These are phyloP conservation scores for Aphrocallistes beatrix DNA, from an alignment of 37 sponge, comb jelly and placozoan species.

Conservation along the genomic window DNA sequence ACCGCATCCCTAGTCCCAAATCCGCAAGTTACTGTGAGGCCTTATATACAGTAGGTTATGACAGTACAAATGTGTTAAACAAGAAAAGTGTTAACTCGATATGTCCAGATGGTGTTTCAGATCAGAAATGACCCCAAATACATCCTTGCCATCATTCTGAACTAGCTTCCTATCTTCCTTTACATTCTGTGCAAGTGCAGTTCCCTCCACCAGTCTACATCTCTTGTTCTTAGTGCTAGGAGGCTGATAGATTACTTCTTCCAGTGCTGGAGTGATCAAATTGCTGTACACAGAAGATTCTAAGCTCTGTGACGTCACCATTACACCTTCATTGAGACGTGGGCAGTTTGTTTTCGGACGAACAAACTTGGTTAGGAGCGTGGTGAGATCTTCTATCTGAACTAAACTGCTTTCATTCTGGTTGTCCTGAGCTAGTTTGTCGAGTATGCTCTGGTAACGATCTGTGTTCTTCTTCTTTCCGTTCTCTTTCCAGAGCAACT, in stretches of 20 bases:
- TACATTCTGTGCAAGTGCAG: not conserved
- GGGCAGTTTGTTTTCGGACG: not conserved
- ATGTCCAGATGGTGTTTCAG: not conserved
- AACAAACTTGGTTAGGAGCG: not conserved
- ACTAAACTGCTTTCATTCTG: not conserved
- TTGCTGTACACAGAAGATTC: conserved; percentile 4
- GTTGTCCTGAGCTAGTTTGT: not conserved
- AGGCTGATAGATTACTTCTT: not conserved
- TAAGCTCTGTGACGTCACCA: not conserved
- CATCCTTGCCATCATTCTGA: not conserved
- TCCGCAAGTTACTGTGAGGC: too few relatives aligned
- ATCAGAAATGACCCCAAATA: not conserved
- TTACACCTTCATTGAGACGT: not conserved
- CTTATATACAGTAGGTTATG: too few relatives aligned
- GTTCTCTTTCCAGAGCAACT: not conserved
- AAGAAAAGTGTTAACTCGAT: too few relatives aligned
- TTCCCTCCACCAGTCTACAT: not conserved
- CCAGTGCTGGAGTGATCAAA: not conserved
- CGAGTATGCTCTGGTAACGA: not conserved
- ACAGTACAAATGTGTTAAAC: too few relatives aligned
- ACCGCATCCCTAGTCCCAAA: too few relatives aligned
- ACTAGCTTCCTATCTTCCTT: not conserved
- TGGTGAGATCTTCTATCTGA: not conserved
- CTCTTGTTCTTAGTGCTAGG: not conserved
- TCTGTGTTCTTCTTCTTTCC: not conserved